Base-by-base conservation (phyloP, 2,113 vertebrate species). In the Polypterus senegalus region DNA sequence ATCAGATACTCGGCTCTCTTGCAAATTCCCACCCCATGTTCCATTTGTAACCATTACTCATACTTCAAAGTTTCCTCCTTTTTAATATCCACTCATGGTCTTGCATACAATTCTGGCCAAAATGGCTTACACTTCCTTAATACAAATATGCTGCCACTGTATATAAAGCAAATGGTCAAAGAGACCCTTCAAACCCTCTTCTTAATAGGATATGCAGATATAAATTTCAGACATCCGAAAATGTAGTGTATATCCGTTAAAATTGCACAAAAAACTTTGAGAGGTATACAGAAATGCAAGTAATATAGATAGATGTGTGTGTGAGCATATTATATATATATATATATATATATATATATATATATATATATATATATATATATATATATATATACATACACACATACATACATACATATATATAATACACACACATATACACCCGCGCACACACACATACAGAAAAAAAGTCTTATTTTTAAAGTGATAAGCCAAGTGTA, bases 351-450 rank as follows among this genome's bases (percentile, higher is more conserved):
- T 63, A 51, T 6, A 51, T 51, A 7, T 51, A 65, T n/a, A 68
- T 61, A 64, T 67, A 68, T 66, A 10, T 64, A 70, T 81, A 79
- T 76, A 83, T 81, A 85, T 53, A 64, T 71, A 71, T 63, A 74
- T 69, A 71, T 71, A 69, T 67, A 74, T 78, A 78, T 85, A 80
- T 80, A 81, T 79, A 84, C 78, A 79, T 86, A 82, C 83, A 80
- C 79, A 85, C 70, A 60, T 73, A 66, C 48, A 59, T 79, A 74
- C 76, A 75, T 79, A 81, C 72, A 55, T 75, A 74, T 69, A 75
- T 76, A 81, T 75, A 81, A 83, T 77, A 77, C 77, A 83, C 83
- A 83, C 83, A 71, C 62, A 74, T 69, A 71, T 71, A 69, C 66
- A 74, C 78, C 77, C 83, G 79, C 79, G 79, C 77, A 84, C 78